phyloP scores from a whole-genome alignment of 2,797 vertebrate genomes.

The Bradypodion pumilum region DNA sequence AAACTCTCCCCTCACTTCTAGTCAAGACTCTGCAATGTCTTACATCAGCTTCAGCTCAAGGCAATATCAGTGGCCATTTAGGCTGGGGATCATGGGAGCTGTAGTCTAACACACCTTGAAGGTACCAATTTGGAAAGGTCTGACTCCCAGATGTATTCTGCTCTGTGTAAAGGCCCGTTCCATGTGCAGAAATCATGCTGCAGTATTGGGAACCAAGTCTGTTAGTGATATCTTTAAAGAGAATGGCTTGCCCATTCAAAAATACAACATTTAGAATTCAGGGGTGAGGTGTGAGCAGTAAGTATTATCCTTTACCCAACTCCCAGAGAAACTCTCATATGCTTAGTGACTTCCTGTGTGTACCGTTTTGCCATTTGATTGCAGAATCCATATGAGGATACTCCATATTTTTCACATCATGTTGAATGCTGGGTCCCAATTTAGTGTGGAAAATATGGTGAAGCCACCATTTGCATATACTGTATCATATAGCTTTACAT shows the following conservation, averaged over 20 bases:
- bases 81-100: too few relatives aligned
- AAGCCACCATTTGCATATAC: background rate
- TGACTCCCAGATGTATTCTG: background rate
- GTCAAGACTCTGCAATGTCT: background rate
- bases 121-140: background rate
- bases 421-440: background rate
- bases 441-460: conserved; percentile 19
- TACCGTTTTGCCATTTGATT: background rate
- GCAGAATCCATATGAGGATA: background rate
- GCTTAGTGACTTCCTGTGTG: too few relatives aligned
- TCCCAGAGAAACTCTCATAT: too few relatives aligned
- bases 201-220: too few relatives aligned
- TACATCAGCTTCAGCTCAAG: background rate
- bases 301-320: too few relatives aligned
- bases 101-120: background rate
- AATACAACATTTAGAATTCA: too few relatives aligned
- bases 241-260: too few relatives aligned
- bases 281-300: too few relatives aligned
- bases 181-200: too few relatives aligned
- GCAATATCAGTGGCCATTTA: background rate
- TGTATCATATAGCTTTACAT: background rate
- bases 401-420: background rate
- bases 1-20: background rate
- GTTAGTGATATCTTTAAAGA: too few relatives aligned
- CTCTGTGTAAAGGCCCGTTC: too few relatives aligned